These are phyloP conservation scores for Ciona savignyi DNA, from an alignment of 23 tunicate species.

Conservation along the genomic window DNA sequence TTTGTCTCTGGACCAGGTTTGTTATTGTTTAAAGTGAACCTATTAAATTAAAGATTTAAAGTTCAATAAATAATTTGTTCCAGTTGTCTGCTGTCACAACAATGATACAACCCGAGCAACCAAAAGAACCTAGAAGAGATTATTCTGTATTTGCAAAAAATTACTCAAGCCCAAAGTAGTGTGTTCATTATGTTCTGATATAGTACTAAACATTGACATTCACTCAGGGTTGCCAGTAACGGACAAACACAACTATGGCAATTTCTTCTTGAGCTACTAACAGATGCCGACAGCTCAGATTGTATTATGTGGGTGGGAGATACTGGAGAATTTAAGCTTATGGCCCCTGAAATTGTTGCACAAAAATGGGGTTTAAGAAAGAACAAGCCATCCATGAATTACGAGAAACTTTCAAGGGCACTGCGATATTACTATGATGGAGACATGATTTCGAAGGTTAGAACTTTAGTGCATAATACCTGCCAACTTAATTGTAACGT, in stretches of 20 bases:
- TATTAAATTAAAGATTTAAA: too few relatives aligned
- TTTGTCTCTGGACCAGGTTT: background rate
- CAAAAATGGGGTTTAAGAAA: constrained; percentile 86
- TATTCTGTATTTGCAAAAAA: background rate
- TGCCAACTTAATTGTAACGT: too few relatives aligned
- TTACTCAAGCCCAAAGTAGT: background rate
- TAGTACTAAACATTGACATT: background rate
- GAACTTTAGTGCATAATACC: too few relatives aligned
- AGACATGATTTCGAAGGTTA: constrained; percentile 61
- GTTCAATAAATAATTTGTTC: too few relatives aligned
- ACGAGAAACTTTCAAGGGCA: constrained; percentile 78
- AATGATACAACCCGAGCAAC: too few relatives aligned
- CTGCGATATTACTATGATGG: constrained; percentile 87
- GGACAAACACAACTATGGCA: constrained; percentile 92
- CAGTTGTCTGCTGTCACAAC: too few relatives aligned
- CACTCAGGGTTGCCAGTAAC: constrained; percentile 13
- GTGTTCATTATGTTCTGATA: background rate
- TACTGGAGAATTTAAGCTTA: constrained; percentile 71
- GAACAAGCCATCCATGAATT: constrained; percentile 85
- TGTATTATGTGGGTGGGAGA: constrained; percentile 73
- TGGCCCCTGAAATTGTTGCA: constrained; percentile 62
- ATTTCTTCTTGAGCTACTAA: constrained; percentile 67
- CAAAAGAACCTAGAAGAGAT: background rate
- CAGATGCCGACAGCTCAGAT: constrained; percentile 64
- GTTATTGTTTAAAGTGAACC: too few relatives aligned